Conservation (phyloP, 1,140 invertebrate species). For the Paraescarpia echinospica region DNA sequence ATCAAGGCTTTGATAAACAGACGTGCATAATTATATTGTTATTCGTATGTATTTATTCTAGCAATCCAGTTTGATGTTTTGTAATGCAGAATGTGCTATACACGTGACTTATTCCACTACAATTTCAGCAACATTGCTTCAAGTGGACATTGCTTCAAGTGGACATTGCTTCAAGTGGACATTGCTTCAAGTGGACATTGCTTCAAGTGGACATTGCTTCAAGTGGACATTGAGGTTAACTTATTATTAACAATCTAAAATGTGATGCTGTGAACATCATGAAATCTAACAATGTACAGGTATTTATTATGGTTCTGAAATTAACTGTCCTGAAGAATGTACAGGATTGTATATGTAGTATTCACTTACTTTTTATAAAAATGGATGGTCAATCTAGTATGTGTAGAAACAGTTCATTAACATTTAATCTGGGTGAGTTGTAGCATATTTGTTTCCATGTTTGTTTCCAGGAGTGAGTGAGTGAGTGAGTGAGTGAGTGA, state of each 20-base stretch:
- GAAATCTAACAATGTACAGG: not conserved
- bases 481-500: not conserved
- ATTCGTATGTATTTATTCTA: not conserved
- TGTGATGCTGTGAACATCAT: not conserved
- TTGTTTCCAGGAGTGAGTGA: not conserved
- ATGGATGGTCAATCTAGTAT: not conserved
- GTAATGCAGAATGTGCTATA: too few species aligned
- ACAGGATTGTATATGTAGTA: not conserved
- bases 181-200: too few species aligned
- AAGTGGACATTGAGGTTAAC: too few species aligned
- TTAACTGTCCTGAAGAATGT: too few species aligned
- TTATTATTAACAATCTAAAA: too few species aligned
- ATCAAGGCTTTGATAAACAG: not conserved
- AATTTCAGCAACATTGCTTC: too few species aligned
- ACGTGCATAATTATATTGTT: not conserved
- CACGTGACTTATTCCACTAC: not conserved
- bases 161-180: too few species aligned
- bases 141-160: too few species aligned
- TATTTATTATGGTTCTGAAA: not conserved
- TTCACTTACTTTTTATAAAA: not conserved
- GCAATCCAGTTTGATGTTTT: too few species aligned
- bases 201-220: too few species aligned
- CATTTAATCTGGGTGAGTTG: not conserved
- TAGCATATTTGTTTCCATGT: not conserved
- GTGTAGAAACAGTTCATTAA: too few species aligned